Base-by-base conservation (phyloP, 2,113 vertebrate genomes). In the Callospermophilus lateralis region DNA sequence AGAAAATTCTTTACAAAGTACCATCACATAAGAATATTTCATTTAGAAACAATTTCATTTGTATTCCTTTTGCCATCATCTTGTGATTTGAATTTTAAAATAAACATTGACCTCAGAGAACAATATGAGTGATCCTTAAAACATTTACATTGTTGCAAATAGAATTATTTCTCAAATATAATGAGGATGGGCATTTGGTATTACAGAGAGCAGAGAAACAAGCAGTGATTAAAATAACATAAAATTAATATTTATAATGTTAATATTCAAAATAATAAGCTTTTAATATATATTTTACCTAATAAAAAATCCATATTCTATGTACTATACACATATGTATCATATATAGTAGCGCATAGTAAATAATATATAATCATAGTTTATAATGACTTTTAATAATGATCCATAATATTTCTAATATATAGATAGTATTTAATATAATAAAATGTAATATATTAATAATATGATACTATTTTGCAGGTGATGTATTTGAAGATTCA, bases 41-140 rank as follows among this genome's bases (percentile, higher is more conserved):
- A 74, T 28, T 48, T 2, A 26, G 2, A 97, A 85, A 58, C 8
- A 70, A 73, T 63, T 78, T 74, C 55, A 42, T 94, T 89, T 92
- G 34, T 61, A 72, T 81, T 34, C 24, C 2, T 42, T 9, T 72
- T 83, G 11, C 72, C 4, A 34, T 72, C 1, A 90, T 28, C 22
- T 90, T 92, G 26, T 93, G 34, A 90, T 83, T 91, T 74, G 53
- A 84, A 45, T 12, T 89, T 97, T 84, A 67, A 78, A 84, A 77
- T 76, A 86, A 96, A 67, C 8, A n/a, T 45, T 94, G 37, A 95
- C 55, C 22, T 96, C 22, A 48, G 1, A 55, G 42, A 77, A 65
- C 32, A 77, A 4, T 79, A 39, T 79, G 77, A 76, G 9, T 89
- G 76, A 97, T 20, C 53, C 22, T 45, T 67, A 37, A 85, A 61